Evolutionary conservation across 2,113 vertebrate genomes (phyloP), one percentile per base, ranked within the genome.

Genomic region (Rhegmatorhina hoffmannsi): DNA sequence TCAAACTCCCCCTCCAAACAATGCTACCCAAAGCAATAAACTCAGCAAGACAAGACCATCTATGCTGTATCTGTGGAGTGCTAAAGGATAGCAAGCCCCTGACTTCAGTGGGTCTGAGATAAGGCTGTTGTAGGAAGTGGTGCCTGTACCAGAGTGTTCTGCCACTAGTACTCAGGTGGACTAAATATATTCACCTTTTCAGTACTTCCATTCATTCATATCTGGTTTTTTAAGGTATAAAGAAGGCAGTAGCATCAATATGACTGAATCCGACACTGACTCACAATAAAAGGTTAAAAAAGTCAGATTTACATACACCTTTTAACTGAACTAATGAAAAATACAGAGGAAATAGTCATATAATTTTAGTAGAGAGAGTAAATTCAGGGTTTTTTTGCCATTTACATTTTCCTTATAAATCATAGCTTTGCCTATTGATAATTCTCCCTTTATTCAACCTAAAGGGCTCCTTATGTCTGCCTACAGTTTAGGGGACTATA

Each of bases 361-460:
- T 53, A 1, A 68, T 56, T 92, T 89, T 87, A 90, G 2, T 9
- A 47, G 24, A 24, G 29, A 44, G 49, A 87, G 11, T 33, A 58
- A 84, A 40, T 73, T 82, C 17, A 40, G 40, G 40, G 38, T 89
- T 70, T 50, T 86, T 87, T 58, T 70, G 6, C 62, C 6, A 1
- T 83, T 91, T 82, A 25, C 21, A 9, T 26, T 92, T 86, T 26
- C 50, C 49, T 64, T 68, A 75, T 68, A 91, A 94, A 88, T 91
- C 60, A 80, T 23, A 81, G 47, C 56, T 92, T 50, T 81, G 24
- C 82, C 72, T 88, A 94, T 91, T 84, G 84, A 88, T 95, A 96
- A 95, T 86, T 92, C 89, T 94, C 79, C 44, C 91, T 96, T 96
- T 87, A 95, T 90, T 88, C 79, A 94, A 33, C 20, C 64, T 95